Evolutionary conservation across 2,888 invertebrate genomes (phyloP).

Genomic region (Hartigia nigra): DNA sequence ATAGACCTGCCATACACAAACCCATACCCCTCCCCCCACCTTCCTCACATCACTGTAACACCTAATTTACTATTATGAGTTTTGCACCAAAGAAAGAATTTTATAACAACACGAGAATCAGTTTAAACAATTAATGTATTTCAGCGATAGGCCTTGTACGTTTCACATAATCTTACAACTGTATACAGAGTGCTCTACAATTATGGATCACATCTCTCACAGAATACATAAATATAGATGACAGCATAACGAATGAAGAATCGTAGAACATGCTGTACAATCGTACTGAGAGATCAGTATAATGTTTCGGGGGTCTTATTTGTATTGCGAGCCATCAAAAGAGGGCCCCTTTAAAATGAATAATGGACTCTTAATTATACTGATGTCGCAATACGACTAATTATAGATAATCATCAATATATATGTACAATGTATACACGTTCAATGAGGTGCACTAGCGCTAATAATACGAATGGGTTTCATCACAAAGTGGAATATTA

Average conservation of each 20-base stretch:
- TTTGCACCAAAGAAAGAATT: not conserved
- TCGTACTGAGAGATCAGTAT: not conserved
- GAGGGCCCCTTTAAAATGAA: not conserved
- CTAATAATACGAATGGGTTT: slow-evolving; percentile 26
- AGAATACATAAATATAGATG: not conserved
- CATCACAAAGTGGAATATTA: slow-evolving; percentile 13
- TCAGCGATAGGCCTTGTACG: not conserved
- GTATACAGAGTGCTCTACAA: not conserved
- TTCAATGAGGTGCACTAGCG: slow-evolving; percentile 17
- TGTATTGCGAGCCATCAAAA: not conserved
- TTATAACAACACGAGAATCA: not conserved
- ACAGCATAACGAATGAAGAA: not conserved
- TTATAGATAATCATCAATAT: slow-evolving; percentile 1
- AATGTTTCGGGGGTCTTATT: not conserved
- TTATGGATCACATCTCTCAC: not conserved
- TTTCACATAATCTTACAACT: not conserved
- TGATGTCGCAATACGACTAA: not conserved
- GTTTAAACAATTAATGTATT: not conserved
- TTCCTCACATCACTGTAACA: too few species aligned
- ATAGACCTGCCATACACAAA: too few species aligned
- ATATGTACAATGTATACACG: slow-evolving; percentile 6
- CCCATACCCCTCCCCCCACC: too few species aligned
- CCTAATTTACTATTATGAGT: too few species aligned
- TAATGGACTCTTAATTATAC: not conserved
- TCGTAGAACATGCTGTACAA: not conserved